Conservation (phyloP, 2,888 invertebrate species). For the Dolomedes plantarius region DNA sequence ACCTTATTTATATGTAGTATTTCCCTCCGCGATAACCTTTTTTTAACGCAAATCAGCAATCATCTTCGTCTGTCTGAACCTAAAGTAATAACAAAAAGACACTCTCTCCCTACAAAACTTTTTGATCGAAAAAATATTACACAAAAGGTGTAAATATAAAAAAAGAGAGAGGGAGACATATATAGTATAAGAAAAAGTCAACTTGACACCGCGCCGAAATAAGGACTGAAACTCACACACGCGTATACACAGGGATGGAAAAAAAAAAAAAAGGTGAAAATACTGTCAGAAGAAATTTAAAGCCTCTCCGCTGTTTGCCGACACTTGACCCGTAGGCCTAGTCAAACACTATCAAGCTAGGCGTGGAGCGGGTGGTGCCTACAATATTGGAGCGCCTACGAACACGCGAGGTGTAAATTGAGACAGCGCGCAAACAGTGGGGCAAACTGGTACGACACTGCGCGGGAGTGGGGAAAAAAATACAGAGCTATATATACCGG, state of each 20-base stretch:
- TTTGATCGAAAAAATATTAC: not conserved
- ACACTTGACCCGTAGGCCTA: conserved; percentile 68
- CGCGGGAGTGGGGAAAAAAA: not conserved
- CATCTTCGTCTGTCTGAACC: too few relatives aligned
- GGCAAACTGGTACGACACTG: conserved; percentile 42
- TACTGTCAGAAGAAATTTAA: conserved; percentile 44
- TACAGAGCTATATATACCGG: not conserved
- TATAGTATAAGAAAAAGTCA: conserved; percentile 8
- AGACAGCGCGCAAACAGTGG: conserved; percentile 55
- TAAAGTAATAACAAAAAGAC: too few relatives aligned
- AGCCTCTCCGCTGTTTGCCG: conserved; percentile 48
- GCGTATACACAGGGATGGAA: not conserved
- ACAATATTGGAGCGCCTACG: conserved; percentile 51
- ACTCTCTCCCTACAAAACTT: too few relatives aligned
- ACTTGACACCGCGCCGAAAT: conserved; percentile 3
- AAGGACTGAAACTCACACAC: conserved; percentile 2
- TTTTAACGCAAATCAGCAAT: too few relatives aligned
- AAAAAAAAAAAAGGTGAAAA: conserved; percentile 17
- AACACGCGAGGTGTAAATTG: conserved; percentile 52
- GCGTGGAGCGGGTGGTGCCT: conserved; percentile 49
- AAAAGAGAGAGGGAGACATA: conserved; percentile 4
- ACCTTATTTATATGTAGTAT: too few relatives aligned
- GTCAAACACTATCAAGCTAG: conserved; percentile 61
- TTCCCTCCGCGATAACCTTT: too few relatives aligned
- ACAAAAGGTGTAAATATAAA: not conserved